phyloP scores from a whole-genome alignment of 2,797 vertebrate genomes.

The Channa striata region DNA sequence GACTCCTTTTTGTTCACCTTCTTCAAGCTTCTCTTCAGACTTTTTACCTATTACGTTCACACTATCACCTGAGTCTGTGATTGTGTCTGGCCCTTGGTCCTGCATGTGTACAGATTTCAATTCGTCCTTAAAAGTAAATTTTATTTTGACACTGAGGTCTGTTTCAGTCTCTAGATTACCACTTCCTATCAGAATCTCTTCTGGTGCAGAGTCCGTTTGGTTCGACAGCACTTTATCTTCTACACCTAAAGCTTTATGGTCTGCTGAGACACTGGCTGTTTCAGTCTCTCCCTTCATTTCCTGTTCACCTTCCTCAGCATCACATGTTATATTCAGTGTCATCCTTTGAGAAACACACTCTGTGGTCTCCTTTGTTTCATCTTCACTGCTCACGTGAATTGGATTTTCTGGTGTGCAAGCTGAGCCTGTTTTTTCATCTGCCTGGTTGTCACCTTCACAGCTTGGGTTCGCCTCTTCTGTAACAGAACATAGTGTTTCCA shows the following conservation, averaged over 20 bases:
- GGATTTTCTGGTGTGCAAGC: conserved; percentile 19
- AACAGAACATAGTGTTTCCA: conserved; percentile 35
- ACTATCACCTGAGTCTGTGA: conserved; percentile 35
- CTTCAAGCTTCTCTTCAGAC: conserved; percentile 46
- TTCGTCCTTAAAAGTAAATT: conserved; percentile 57
- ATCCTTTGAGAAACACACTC: conserved; percentile 36
- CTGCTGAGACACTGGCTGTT: conserved; percentile 16
- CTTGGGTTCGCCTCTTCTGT: conserved; percentile 25
- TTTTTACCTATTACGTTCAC: conserved; percentile 30
- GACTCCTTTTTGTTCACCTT: conserved; percentile 35
- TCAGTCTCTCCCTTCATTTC: conserved; percentile 21
- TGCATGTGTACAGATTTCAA: conserved; percentile 32
- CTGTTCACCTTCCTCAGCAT: conserved; percentile 16
- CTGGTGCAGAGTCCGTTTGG: conserved; percentile 18
- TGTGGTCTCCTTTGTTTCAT: conserved; percentile 20
- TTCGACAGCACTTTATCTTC: conserved; percentile 8
- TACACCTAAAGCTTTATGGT: conserved; percentile 5
- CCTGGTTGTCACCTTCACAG: conserved; percentile 16
- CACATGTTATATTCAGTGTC: conserved; percentile 36
- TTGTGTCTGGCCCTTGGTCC: conserved; percentile 32
- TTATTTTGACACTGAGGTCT: conserved; percentile 64
- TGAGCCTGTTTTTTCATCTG: conserved; percentile 16
- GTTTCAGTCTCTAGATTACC: conserved; percentile 34
- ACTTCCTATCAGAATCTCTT: conserved; percentile 29
- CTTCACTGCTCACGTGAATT: conserved; percentile 14